These are phyloP conservation scores for Lucilia cuprina DNA, from an alignment of 1,140 invertebrate species.

Conservation along the genomic window DNA sequence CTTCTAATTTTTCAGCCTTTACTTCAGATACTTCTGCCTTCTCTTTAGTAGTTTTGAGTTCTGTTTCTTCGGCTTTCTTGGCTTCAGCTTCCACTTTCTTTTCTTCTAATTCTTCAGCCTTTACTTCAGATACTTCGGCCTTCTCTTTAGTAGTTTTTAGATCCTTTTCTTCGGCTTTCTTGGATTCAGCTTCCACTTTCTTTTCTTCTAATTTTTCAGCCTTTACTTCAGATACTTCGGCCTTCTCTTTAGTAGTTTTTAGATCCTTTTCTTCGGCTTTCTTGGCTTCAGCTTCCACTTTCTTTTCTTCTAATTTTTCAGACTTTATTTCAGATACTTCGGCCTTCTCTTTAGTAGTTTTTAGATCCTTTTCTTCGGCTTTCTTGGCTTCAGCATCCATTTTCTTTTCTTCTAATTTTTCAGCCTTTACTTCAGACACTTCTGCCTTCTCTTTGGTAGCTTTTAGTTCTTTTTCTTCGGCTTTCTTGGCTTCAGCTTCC, in stretches of 20 bases:
- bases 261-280: not conserved
- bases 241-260: constrained; percentile 28
- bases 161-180: not conserved
- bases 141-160: not conserved
- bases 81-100: not conserved
- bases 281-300: constrained; percentile 25
- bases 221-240: constrained; percentile 9
- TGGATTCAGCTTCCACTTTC: not conserved
- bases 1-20: not conserved
- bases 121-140: constrained; percentile 41
- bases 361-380: not conserved
- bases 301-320: constrained; percentile 8
- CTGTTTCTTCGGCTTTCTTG: not conserved
- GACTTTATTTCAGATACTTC: constrained; percentile 5
- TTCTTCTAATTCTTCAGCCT: constrained; percentile 35
- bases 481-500: not conserved
- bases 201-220: constrained; percentile 40
- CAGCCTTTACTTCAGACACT: not conserved
- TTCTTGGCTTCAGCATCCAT: not conserved
- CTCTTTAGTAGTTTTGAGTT: not conserved
- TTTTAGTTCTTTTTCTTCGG: not conserved
- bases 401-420: not conserved
- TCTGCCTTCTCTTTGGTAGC: not conserved
- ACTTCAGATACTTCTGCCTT: not conserved
- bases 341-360: not conserved